A percentile compares a stretch with the other conserved stretches of the same genome.
phyloP scores from a whole-genome alignment of 2,113 vertebrate species.

The Rynchops niger region DNA sequence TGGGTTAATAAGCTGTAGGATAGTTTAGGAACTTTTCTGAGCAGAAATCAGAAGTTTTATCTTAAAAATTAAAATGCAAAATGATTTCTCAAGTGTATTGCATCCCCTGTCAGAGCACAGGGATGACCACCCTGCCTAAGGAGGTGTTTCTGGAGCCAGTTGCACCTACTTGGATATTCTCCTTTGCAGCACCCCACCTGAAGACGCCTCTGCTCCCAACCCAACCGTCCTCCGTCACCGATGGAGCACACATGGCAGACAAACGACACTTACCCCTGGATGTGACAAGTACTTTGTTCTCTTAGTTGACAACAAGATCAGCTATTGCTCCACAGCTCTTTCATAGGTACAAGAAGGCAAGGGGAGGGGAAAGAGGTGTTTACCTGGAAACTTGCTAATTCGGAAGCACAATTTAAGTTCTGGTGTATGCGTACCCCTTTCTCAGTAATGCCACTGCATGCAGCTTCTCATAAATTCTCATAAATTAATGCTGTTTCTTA shows the following conservation, averaged over 20 bases:
- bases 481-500: neutral
- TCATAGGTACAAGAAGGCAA: neutral
- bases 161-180: neutral
- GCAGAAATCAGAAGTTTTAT: neutral
- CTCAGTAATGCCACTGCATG: neutral
- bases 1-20: neutral
- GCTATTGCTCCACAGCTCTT: neutral
- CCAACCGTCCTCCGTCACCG: neutral
- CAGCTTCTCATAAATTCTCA: neutral
- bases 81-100: neutral
- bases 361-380: neutral
- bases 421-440: neutral
- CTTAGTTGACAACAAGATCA: neutral
- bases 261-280: neutral
- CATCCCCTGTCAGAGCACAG: neutral
- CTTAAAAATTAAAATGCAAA: neutral
- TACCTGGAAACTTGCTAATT: neutral
- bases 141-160: neutral
- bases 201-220: accelerated
- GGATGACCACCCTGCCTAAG: neutral
- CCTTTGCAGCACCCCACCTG: neutral
- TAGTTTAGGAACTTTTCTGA: neutral
- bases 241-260: accelerated
- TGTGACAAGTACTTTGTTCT: neutral
- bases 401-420: neutral